phyloP scores from a whole-genome alignment of 2,888 invertebrate species.

The Chymomyza fuscimana region DNA sequence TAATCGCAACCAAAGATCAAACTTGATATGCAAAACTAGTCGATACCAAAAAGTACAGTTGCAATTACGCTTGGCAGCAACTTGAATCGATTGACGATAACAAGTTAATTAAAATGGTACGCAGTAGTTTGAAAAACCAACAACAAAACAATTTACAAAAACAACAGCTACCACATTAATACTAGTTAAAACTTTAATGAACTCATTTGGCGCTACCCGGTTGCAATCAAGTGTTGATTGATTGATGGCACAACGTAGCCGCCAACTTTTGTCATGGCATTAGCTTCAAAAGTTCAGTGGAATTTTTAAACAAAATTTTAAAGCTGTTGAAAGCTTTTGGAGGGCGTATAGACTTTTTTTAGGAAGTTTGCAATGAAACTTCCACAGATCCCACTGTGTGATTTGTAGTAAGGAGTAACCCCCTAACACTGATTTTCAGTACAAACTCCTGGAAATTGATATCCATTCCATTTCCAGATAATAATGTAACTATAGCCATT shows the following conservation, averaged over 20 bases:
- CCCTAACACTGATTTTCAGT: too few relatives aligned
- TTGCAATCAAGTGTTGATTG: conserved; percentile 7
- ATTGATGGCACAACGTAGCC: conserved; percentile 1
- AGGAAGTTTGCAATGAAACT: background rate
- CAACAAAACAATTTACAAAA: conserved; percentile 36
- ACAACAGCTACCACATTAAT: background rate
- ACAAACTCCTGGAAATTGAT: too few relatives aligned
- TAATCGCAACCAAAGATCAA: conserved; percentile 64
- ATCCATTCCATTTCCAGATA: too few relatives aligned
- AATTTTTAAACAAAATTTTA: background rate
- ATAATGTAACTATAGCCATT: too few relatives aligned
- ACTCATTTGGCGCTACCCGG: background rate
- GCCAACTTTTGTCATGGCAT: conserved; percentile 1
- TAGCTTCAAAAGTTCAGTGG: background rate
- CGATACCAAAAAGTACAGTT: conserved; percentile 2
- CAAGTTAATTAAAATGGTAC: conserved; percentile 19
- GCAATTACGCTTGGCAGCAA: conserved; percentile 38
- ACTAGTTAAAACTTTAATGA: background rate
- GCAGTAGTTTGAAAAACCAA: conserved; percentile 37
- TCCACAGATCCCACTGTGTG: too few relatives aligned
- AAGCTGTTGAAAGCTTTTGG: background rate
- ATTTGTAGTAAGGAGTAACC: too few relatives aligned
- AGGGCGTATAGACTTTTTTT: background rate
- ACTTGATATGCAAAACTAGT: conserved; percentile 12
- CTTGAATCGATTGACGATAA: background rate